A percentile compares a stretch with the other conserved stretches of the same genome.
Evolutionary conservation across 2,888 invertebrate genomes (phyloP).

Genomic region (Heliconius sara): DNA sequence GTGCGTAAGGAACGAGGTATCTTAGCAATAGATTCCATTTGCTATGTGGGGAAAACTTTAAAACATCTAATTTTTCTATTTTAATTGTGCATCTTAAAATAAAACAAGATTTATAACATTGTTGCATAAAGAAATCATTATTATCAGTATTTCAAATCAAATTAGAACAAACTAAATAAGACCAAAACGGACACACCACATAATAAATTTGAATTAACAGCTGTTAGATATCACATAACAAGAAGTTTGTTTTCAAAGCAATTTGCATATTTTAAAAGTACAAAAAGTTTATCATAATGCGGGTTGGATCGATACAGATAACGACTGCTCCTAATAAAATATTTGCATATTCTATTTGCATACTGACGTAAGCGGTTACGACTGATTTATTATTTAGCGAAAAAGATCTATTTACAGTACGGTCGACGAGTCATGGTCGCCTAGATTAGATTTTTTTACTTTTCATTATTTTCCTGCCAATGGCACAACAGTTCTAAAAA

Average conservation of each 20-base stretch:
- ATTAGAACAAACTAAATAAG: background rate
- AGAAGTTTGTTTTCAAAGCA: background rate
- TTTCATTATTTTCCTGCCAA: no score
- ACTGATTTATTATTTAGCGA: constrained; percentile 4
- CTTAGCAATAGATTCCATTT: no score
- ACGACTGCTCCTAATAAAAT: constrained; percentile 10
- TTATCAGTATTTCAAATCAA: background rate
- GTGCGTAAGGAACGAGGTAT: no score
- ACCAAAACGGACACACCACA: background rate
- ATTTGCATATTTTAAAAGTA: constrained; percentile 11
- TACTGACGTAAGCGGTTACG: constrained; percentile 3
- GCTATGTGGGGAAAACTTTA: no score
- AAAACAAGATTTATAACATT: no score
- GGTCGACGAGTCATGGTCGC: no score
- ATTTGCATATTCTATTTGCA: constrained; percentile 25
- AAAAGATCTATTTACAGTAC: no score
- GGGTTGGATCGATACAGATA: constrained; percentile 28
- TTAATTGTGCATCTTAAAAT: no score
- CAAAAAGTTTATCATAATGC: constrained; percentile 16
- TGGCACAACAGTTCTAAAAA: no score
- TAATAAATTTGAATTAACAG: background rate
- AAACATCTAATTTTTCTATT: no score
- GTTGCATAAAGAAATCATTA: background rate
- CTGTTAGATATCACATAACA: constrained; percentile 7
- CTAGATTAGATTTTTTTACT: no score